Evolutionary conservation across 2,113 vertebrate species (phyloP).

Genomic region (Electrona antarctica): DNA sequence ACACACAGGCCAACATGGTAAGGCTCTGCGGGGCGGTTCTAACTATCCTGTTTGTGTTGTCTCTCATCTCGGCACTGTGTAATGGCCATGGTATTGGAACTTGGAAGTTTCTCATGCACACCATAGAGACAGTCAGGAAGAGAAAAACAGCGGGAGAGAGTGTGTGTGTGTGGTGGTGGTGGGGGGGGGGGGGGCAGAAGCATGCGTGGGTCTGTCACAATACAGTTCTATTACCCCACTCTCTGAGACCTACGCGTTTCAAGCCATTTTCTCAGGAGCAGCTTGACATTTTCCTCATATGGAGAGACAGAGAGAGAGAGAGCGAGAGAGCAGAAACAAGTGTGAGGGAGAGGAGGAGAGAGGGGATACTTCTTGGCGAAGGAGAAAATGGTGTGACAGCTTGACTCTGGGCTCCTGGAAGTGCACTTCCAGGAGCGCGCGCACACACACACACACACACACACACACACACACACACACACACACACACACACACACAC

Average conservation of each 20-base stretch:
- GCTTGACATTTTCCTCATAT: constrained; percentile 12
- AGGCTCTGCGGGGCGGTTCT: constrained; percentile 5
- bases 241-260: constrained; percentile 1
- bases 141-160: background rate
- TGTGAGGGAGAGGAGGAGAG: background rate
- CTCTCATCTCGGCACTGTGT: constrained; percentile 23
- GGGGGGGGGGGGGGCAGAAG: background rate
- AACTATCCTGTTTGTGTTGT: constrained; percentile 13
- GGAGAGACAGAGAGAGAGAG: too few relatives aligned
- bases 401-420: constrained; percentile 21
- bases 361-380: constrained; percentile 20
- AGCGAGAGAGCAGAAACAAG: too few relatives aligned
- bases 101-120: constrained; percentile 18
- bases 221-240: constrained; percentile 15
- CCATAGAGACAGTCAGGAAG: too few relatives aligned
- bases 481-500: too few relatives aligned
- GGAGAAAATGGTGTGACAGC: constrained; percentile 40
- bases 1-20: constrained; percentile 5
- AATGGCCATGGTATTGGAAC: constrained; percentile 41
- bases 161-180: background rate
- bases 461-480: too few relatives aligned
- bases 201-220: constrained; percentile 16
- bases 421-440: background rate
- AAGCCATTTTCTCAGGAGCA: constrained; percentile 18
- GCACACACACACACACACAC: too few relatives aligned